A percentile compares a stretch with the other conserved stretches of the same genome.
These are phyloP conservation scores for Drosophila nannoptera DNA, from an alignment of 1,140 invertebrate genomes.

Conservation along the genomic window DNA sequence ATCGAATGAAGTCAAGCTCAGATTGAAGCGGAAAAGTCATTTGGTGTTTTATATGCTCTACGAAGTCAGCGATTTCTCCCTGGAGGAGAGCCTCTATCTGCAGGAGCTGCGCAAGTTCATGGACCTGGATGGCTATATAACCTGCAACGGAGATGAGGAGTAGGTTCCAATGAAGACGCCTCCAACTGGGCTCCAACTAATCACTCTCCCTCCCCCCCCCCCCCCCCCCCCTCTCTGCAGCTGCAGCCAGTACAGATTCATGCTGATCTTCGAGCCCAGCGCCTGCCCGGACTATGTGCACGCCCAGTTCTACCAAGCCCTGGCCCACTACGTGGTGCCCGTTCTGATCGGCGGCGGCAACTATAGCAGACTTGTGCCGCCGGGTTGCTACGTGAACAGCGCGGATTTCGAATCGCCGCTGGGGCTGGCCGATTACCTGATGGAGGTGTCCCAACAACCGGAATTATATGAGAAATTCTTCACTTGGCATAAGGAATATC, in stretches of 20 bases:
- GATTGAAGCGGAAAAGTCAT: constrained; percentile 6
- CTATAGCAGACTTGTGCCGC: constrained; percentile 29
- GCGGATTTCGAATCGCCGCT: constrained; percentile 13
- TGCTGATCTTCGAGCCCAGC: constrained; percentile 51
- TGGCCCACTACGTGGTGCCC: constrained; percentile 44
- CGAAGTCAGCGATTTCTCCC: constrained; percentile 23
- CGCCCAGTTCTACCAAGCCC: constrained; percentile 40
- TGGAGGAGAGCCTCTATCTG: constrained; percentile 32
- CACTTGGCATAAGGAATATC: constrained; percentile 58
- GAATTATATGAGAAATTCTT: constrained; percentile 43
- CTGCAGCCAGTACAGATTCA: constrained; percentile 48
- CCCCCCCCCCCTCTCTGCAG: constrained; percentile 4
- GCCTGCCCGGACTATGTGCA: constrained; percentile 53
- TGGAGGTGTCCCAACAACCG: neutral
- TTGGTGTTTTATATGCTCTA: constrained; percentile 32
- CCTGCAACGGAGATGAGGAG: no score
- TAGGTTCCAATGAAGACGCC: no score
- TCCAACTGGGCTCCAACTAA: neutral
- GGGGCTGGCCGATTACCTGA: constrained; percentile 18
- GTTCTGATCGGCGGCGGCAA: constrained; percentile 49
- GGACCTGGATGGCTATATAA: constrained; percentile 8
- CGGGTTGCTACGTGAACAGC: constrained; percentile 37
- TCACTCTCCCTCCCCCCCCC: neutral
- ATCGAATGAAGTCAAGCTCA: no score
- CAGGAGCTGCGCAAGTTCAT: constrained; percentile 35